phyloP scores from a whole-genome alignment of 1,140 invertebrate species.

The Bombus huntii region DNA sequence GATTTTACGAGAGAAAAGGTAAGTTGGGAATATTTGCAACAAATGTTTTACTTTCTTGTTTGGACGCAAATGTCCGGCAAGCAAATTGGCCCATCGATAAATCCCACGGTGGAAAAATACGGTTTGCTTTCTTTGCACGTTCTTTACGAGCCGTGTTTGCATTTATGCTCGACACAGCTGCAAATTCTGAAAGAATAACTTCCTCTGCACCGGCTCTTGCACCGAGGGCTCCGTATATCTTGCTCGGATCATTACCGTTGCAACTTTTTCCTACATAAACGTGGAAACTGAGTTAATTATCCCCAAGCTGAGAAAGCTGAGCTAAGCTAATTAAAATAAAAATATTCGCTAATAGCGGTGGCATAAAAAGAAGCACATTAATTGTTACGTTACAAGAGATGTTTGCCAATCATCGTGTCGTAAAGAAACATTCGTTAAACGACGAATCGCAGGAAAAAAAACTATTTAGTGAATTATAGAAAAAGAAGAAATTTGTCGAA shows the following conservation, averaged over 20 bases:
- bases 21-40: background rate
- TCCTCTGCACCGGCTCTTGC: background rate
- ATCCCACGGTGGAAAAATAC: constrained; percentile 32
- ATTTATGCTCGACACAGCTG: constrained; percentile 25
- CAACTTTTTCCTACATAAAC: background rate
- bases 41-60: background rate
- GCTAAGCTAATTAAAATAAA: background rate
- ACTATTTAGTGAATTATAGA: background rate
- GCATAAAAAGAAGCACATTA: background rate
- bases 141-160: constrained; percentile 32
- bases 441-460: too few species aligned
- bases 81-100: constrained; percentile 29
- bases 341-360: background rate
- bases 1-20: background rate
- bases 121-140: constrained; percentile 40
- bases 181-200: constrained; percentile 46
- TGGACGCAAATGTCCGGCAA: background rate
- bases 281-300: background rate
- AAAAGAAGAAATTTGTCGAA: background rate
- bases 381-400: background rate
- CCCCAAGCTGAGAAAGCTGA: background rate
- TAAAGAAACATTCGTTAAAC: too few species aligned
- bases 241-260: background rate
- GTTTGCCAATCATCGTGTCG: background rate
- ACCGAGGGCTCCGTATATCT: background rate